Percentiles rank a stretch among this genome's conserved stretches.
phyloP scores from a whole-genome alignment of 1,140 invertebrate species.

The Babylonia areolata region DNA sequence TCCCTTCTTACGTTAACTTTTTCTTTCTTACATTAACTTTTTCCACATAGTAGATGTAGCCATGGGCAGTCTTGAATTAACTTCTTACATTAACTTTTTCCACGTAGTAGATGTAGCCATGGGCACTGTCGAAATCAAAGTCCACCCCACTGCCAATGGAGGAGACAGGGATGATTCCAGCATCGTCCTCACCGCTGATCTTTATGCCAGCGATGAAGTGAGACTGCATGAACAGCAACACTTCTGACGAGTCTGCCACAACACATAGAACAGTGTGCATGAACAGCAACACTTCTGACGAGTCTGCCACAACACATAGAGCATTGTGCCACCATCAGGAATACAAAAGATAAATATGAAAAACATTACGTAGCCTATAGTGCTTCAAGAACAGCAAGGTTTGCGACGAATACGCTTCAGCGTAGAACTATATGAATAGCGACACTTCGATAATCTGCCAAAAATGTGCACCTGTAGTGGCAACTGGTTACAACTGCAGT shows the following conservation, averaged over 20 bases:
- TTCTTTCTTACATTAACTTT: conserved; percentile 65
- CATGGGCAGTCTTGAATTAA: conserved; percentile 82
- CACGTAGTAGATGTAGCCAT: conserved; percentile 85
- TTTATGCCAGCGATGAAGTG: conserved; percentile 76
- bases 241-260: conserved; percentile 77
- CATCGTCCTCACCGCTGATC: conserved; percentile 46
- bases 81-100: conserved; percentile 65
- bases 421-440: no score
- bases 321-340: neutral
- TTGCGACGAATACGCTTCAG: no score
- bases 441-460: no score
- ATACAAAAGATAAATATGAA: no score
- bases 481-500: no score
- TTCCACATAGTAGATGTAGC: conserved; percentile 83
- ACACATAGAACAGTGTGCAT: conserved; percentile 83
- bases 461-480: no score
- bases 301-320: conserved; percentile 26
- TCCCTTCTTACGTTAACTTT: no score
- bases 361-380: no score
- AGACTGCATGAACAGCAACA: conserved; percentile 93
- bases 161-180: conserved; percentile 84
- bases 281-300: conserved; percentile 88
- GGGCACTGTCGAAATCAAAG: conserved; percentile 93
- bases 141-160: conserved; percentile 92
- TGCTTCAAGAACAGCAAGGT: no score